These are phyloP conservation scores for Chesias legatella DNA, from an alignment of 2,888 invertebrate species.

Conservation along the genomic window DNA sequence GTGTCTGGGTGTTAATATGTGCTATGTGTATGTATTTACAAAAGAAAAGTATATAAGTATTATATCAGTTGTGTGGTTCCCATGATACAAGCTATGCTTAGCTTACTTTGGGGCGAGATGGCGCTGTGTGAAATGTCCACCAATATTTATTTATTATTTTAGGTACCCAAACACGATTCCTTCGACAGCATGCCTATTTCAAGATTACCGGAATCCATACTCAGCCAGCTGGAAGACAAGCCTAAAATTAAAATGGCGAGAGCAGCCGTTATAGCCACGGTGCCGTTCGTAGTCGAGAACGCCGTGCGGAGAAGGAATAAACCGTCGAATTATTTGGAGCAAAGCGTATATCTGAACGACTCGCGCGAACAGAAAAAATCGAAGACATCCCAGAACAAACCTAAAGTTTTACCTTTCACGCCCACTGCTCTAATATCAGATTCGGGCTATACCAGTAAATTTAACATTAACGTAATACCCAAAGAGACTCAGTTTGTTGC, in stretches of 20 bases:
- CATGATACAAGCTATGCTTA: no score
- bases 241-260: slow-evolving; percentile 37
- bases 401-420: slow-evolving; percentile 61
- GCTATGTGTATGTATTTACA: no score
- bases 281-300: slow-evolving; percentile 58
- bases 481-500: slow-evolving; percentile 57
- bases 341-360: slow-evolving; percentile 63
- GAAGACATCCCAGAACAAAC: slow-evolving; percentile 40
- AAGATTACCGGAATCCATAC: slow-evolving; percentile 51
- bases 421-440: slow-evolving; percentile 62
- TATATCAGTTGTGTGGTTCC: no score
- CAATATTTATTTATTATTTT: slow-evolving; percentile 21
- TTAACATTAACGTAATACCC: slow-evolving; percentile 59
- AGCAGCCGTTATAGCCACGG: slow-evolving; percentile 49
- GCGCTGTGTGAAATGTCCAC: no score
- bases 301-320: slow-evolving; percentile 49
- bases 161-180: slow-evolving; percentile 53
- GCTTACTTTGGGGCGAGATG: no score
- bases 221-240: slow-evolving; percentile 56
- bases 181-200: slow-evolving; percentile 52
- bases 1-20: no score
- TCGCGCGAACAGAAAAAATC: slow-evolving; percentile 36
- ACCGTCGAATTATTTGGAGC: slow-evolving; percentile 68
- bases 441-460: slow-evolving; percentile 65
- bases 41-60: no score